Percentiles rank a stretch among this genome's conserved stretches.
Conservation (phyloP, 2,888 invertebrate species). For the Rotaria socialis region DNA sequence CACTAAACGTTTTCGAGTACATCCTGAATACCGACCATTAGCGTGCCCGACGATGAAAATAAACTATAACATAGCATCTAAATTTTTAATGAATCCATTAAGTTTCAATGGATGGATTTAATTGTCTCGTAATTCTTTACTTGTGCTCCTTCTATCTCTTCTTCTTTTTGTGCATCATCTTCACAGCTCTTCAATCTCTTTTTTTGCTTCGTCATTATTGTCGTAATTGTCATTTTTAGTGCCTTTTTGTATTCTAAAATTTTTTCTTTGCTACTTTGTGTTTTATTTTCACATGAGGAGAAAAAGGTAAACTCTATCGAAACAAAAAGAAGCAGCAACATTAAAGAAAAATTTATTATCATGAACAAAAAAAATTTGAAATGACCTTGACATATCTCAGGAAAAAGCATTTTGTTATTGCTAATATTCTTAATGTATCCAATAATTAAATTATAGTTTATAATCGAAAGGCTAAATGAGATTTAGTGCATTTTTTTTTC, state of each 20-base stretch:
- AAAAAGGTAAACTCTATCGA: not conserved
- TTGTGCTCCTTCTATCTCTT: not conserved
- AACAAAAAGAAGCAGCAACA: too few species aligned
- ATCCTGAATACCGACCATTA: not conserved
- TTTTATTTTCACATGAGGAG: slow-evolving; percentile 2
- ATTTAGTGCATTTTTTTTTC: not conserved
- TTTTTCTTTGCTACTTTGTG: slow-evolving; percentile 5
- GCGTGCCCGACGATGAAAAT: not conserved
- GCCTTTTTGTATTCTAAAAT: slow-evolving; percentile 22
- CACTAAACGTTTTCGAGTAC: not conserved
- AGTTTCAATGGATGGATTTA: not conserved
- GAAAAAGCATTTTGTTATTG: not conserved
- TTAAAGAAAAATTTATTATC: not conserved
- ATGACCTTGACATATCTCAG: not conserved
- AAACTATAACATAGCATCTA: not conserved
- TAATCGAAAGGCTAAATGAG: not conserved
- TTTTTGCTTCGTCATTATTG: not conserved
- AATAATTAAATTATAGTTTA: not conserved
- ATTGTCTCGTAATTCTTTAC: not conserved
- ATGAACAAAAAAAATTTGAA: not conserved
- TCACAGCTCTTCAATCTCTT: not conserved
- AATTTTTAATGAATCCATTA: not conserved
- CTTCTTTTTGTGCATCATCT: not conserved
- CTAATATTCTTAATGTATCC: not conserved
- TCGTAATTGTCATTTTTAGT: slow-evolving; percentile 26